phyloP scores from a whole-genome alignment of 2,888 invertebrate genomes.

The Amiota communis region DNA sequence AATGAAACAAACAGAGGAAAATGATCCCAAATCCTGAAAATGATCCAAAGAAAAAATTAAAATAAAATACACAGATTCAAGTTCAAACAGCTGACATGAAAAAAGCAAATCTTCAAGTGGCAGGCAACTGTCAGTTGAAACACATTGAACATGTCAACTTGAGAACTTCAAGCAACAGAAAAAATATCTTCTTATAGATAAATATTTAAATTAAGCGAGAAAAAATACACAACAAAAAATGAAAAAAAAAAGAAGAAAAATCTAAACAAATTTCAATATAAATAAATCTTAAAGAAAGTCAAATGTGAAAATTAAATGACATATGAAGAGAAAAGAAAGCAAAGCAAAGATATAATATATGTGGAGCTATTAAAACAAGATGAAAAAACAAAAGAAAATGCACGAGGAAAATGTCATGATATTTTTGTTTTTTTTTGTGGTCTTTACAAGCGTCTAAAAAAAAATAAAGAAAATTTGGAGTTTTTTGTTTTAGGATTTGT shows the following conservation, averaged over 20 bases:
- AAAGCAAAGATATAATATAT: constrained; percentile 5
- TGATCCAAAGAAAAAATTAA: neutral
- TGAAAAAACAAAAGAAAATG: constrained; percentile 13
- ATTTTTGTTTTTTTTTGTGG: neutral
- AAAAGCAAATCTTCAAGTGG: constrained; percentile 55
- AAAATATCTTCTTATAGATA: constrained; percentile 9
- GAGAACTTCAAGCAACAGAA: neutral
- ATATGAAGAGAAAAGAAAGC: neutral
- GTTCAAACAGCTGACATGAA: constrained; percentile 48
- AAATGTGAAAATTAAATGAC: constrained; percentile 60
- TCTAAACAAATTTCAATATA: constrained; percentile 18
- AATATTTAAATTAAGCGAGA: constrained; percentile 45
- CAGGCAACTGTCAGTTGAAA: constrained; percentile 37
- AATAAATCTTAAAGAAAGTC: constrained; percentile 36
- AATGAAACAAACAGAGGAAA: constrained; percentile 1
- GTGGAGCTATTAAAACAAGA: neutral
- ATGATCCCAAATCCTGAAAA: neutral
- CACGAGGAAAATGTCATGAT: constrained; percentile 52
- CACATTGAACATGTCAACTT: neutral
- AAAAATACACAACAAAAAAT: constrained; percentile 21
- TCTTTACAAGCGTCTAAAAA: constrained; percentile 22
- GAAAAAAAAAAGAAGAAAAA: constrained; percentile 29
- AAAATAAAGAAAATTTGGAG: neutral
- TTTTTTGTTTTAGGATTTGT: constrained; percentile 16
- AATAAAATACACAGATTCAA: constrained; percentile 44